Base-by-base conservation (phyloP, 2,888 invertebrate genomes). In the Drosophila subquinaria region DNA sequence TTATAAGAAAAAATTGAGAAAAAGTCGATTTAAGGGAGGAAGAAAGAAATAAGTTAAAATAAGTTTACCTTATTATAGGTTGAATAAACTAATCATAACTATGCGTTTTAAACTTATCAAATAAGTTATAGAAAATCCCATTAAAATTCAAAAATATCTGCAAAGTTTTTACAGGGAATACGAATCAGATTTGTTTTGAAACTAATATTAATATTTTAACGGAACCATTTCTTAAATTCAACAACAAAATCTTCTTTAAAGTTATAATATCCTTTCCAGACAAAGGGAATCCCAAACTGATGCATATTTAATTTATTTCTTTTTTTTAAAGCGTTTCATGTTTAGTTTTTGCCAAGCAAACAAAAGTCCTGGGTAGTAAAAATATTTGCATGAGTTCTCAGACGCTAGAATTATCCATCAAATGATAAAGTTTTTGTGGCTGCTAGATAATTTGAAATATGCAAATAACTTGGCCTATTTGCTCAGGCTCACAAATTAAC, bases 401-500 rank as follows among this genome's bases (percentile, higher is more conserved):
- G 59, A 47, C 33, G 11, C 35, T 27, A 30, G 8, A 51, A 43
- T 13, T 11, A 40, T 9, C 9, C 52, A 23, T 57, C 57, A 55
- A 72, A 62, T 68, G 60, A 13, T 38, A 42, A 68, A 50, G 42
- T 43, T 73, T 55, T 56, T 59, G 51, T 55, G 78, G 63, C 48
- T 55, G 52, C 60, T 73, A 62, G 57, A 50, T 50, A 57, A 67
- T 67, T 79, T 55, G 53, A 79, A 69, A 55, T 66, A 71, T 59
- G 76, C 52, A 69, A 79, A 71, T 78, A 65, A 63, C 50, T 70
- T 69, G 50, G 53, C 40, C 51, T 71, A 64, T 74, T 63, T 65
- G 64, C 47, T 43, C 40, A 69, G 38, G 27, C 43, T 11, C 50
- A 63, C 65, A 66, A 70, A 66, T 64, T 62, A 65, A 50, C 52